Percentiles rank a stretch among this genome's conserved stretches.
Evolutionary conservation across 2,113 vertebrate species (phyloP).

Genomic region (Plecotus auritus): DNA sequence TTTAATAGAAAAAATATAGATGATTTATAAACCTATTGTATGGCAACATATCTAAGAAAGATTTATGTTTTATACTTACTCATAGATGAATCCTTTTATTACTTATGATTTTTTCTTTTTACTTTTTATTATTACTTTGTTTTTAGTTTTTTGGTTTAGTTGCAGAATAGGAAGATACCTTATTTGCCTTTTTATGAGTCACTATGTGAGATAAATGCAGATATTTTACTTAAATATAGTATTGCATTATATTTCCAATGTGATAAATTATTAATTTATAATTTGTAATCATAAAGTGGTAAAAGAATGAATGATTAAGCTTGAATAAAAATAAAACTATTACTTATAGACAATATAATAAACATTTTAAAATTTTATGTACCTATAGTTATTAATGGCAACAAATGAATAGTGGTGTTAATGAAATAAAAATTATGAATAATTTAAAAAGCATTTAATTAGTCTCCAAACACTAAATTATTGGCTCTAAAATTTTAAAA

Average conservation of each 20-base stretch:
- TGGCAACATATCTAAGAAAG: background rate
- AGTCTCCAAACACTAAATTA: background rate
- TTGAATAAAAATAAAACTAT: background rate
- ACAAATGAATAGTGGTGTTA: background rate
- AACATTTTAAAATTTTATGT: background rate
- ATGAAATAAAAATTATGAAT: background rate
- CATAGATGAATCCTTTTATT: background rate
- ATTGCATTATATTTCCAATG: background rate
- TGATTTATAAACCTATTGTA: slow-evolving; percentile 7
- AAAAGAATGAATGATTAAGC: background rate
- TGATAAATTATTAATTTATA: background rate
- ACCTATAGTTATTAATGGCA: background rate
- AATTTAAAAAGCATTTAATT: background rate
- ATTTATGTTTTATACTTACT: slow-evolving; percentile 31
- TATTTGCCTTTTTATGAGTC: background rate
- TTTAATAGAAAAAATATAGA: slow-evolving; percentile 22
- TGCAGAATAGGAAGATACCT: background rate
- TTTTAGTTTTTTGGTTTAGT: background rate
- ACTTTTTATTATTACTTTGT: slow-evolving; percentile 28
- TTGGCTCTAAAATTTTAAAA: background rate
- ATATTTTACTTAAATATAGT: background rate
- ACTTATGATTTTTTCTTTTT: slow-evolving; percentile 22
- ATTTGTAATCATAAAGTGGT: background rate
- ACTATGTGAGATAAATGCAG: background rate
- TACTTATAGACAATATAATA: background rate